These are phyloP conservation scores for Scatophagus argus DNA, from an alignment of 2,113 vertebrate species.

Conservation along the genomic window DNA sequence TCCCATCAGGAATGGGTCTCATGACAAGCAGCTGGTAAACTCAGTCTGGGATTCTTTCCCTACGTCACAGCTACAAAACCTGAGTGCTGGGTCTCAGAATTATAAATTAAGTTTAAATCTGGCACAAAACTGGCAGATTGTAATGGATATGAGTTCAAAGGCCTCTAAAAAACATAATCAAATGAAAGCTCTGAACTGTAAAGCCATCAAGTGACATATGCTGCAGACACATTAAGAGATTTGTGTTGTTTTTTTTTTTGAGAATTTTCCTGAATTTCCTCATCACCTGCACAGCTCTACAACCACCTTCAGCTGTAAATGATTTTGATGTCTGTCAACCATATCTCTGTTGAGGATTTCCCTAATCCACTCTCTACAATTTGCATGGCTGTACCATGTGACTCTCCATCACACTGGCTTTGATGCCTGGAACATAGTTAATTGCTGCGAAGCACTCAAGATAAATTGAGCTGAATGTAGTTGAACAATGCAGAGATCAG, in stretches of 20 bases:
- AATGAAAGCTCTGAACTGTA: background rate
- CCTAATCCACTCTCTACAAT: background rate
- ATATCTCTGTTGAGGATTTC: conserved; percentile 14
- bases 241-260: background rate
- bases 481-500: background rate
- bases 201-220: background rate
- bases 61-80: conserved; percentile 5
- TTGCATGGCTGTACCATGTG: conserved; percentile 8
- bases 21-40: conserved; percentile 76
- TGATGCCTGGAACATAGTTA: background rate
- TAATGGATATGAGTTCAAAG: background rate
- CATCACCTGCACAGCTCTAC: background rate
- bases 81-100: background rate
- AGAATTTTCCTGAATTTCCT: background rate
- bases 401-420: conserved; percentile 16
- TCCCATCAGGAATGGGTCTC: conserved; percentile 63
- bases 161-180: background rate
- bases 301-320: background rate
- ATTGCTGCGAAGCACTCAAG: background rate
- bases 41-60: conserved; percentile 19
- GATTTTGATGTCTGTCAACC: background rate
- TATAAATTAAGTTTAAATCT: background rate
- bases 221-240: background rate
- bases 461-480: background rate
- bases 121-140: too few species aligned